Evolutionary conservation across 2,113 vertebrate species (phyloP).

Genomic region (Ariopsis seemanni): DNA sequence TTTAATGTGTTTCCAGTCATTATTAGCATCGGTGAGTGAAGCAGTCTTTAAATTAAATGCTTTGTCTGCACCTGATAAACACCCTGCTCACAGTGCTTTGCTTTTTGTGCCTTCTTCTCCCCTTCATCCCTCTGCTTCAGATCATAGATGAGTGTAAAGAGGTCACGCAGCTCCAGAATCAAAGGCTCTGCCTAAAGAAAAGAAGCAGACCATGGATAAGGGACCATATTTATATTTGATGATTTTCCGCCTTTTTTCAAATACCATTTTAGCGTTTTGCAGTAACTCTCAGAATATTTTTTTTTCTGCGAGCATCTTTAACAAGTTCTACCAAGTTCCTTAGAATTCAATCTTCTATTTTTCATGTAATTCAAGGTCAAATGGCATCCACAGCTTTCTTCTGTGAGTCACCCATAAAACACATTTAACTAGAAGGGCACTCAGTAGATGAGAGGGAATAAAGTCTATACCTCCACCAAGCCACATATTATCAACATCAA

Average conservation of each 20-base stretch:
- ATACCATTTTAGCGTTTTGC: neutral
- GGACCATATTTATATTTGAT: neutral
- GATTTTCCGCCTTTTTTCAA: neutral
- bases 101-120: conserved; percentile 97
- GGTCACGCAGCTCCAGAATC: conserved; percentile 94
- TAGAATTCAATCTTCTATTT: neutral
- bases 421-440: no score
- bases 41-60: neutral
- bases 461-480: no score
- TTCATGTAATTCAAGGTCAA: neutral
- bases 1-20: neutral
- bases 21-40: neutral
- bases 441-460: no score
- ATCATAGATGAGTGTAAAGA: conserved; percentile 98
- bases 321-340: neutral
- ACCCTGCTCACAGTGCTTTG: conserved; percentile 96
- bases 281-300: neutral
- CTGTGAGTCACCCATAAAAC: neutral
- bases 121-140: conserved; percentile 96
- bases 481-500: no score
- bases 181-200: conserved; percentile 87
- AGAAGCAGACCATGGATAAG: neutral
- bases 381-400: neutral
- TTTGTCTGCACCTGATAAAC: conserved; percentile 89
- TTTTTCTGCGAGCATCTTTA: neutral